These are phyloP conservation scores for Dermochelys coriacea DNA, from an alignment of 2,797 vertebrate genomes.

Conservation along the genomic window DNA sequence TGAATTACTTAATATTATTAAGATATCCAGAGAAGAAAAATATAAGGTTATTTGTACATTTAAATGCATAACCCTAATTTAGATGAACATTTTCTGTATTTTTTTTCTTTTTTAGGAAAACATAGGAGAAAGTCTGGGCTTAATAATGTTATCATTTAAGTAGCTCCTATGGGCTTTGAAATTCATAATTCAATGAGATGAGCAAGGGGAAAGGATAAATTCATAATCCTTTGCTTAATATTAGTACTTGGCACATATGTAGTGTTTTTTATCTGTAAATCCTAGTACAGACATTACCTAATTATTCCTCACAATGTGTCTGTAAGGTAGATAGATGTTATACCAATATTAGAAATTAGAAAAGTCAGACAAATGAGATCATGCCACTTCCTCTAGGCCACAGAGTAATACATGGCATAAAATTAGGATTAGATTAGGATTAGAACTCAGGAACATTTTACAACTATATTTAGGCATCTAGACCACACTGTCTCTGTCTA, in stretches of 20 bases:
- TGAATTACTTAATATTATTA: neutral
- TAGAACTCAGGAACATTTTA: neutral
- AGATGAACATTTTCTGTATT: neutral
- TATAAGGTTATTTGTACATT: neutral
- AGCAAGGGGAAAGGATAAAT: neutral
- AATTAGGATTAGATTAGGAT: neutral
- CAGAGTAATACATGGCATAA: neutral
- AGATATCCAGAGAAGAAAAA: neutral
- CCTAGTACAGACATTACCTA: neutral
- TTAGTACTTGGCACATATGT: neutral
- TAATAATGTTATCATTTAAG: neutral
- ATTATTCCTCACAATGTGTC: neutral
- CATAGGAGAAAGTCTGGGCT: neutral
- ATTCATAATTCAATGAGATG: neutral
- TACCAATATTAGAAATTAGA: neutral
- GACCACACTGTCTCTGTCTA: neutral
- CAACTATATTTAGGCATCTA: neutral
- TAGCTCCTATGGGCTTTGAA: neutral
- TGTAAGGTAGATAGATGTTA: neutral
- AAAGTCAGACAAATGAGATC: neutral
- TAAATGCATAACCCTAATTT: neutral
- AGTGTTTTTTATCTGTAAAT: neutral
- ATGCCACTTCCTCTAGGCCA: neutral
- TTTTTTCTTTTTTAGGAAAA: neutral
- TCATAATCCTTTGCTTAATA: neutral